Conservation (phyloP, 2,888 invertebrate genomes). For the Eremobia ochroleuca region DNA sequence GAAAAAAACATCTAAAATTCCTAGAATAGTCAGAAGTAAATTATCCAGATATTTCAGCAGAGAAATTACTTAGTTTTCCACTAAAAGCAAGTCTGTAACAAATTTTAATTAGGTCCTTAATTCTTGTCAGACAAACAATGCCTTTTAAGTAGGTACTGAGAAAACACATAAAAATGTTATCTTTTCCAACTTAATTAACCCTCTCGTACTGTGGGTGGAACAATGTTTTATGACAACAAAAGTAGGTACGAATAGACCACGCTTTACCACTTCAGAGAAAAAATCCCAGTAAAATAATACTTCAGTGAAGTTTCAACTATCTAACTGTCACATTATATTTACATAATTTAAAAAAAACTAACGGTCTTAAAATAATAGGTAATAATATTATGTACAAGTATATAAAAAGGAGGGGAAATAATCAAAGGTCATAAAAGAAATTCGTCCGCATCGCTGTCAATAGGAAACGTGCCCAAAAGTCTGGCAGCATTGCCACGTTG, state of each 20-base stretch:
- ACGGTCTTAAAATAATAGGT: too few species aligned
- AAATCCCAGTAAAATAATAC: not conserved
- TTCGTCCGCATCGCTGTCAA: too few species aligned
- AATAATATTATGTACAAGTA: too few species aligned
- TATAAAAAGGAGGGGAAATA: too few species aligned
- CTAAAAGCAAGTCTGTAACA: constrained; percentile 36
- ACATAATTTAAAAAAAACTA: too few species aligned
- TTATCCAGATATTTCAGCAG: constrained; percentile 35
- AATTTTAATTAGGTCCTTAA: constrained; percentile 61
- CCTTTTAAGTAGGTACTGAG: constrained; percentile 45
- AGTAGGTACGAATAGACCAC: not conserved
- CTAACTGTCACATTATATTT: not conserved
- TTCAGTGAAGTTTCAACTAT: not conserved
- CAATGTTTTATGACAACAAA: constrained; percentile 14
- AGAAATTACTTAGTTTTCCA: constrained; percentile 32
- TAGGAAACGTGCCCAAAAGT: too few species aligned
- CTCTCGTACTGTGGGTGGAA: constrained; percentile 22
- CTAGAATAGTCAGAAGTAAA: constrained; percentile 20
- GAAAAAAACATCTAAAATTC: constrained; percentile 4
- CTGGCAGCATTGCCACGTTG: too few species aligned
- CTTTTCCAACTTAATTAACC: constrained; percentile 54
- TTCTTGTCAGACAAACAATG: constrained; percentile 54
- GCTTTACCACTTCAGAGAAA: not conserved
- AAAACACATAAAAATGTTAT: constrained; percentile 62
- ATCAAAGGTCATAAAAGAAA: too few species aligned